Conservation (phyloP, 2,888 invertebrate genomes). For the Torymus texanus region DNA sequence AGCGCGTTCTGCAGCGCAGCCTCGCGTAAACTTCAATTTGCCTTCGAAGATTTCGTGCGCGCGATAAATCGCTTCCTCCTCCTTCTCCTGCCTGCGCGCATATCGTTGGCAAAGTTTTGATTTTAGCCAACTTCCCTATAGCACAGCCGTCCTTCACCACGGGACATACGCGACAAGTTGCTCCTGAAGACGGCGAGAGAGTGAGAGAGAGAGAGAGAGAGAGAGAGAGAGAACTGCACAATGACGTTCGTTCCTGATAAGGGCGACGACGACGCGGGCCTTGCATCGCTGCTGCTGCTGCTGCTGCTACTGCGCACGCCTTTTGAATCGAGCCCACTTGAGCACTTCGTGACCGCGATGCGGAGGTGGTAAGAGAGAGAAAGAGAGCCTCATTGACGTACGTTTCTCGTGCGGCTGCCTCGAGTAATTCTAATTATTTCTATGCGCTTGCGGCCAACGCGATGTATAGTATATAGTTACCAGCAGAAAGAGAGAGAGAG, state of each 20-base stretch:
- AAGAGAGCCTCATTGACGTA: too few species aligned
- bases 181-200: too few species aligned
- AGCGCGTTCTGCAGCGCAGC: not conserved
- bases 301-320: too few species aligned
- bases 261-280: not conserved
- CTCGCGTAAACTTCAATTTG: conserved; percentile 8
- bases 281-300: too few species aligned
- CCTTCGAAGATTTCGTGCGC: not conserved
- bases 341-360: conserved; percentile 32
- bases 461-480: too few species aligned
- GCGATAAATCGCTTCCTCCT: conserved; percentile 3
- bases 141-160: not conserved
- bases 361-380: too few species aligned
- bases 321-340: not conserved
- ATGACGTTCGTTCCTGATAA: not conserved
- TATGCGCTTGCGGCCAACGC: too few species aligned
- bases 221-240: not conserved
- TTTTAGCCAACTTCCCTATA: not conserved
- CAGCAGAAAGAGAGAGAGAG: too few species aligned
- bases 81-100: not conserved
- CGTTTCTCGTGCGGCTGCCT: too few species aligned
- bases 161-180: too few species aligned
- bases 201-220: too few species aligned
- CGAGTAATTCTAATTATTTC: too few species aligned
- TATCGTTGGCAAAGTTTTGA: not conserved